These are phyloP conservation scores for Ditylenchus weischeri DNA, from an alignment of 2,888 invertebrate genomes.

Conservation along the genomic window DNA sequence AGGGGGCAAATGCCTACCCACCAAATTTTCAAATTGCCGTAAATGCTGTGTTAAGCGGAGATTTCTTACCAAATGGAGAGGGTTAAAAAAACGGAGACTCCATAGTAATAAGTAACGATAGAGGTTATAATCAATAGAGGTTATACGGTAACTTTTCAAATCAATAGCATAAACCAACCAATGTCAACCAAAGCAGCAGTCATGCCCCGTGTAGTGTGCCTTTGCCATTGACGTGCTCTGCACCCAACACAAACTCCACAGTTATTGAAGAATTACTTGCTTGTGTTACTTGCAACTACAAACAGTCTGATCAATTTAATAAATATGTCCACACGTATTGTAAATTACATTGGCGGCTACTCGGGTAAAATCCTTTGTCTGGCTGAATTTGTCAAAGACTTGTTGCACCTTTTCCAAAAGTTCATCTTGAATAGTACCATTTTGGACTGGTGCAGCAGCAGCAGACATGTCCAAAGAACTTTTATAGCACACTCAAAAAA, in stretches of 20 bases:
- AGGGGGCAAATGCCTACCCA: too few species aligned
- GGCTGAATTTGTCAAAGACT: slow-evolving; percentile 22
- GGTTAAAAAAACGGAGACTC: too few species aligned
- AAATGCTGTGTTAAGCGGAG: too few species aligned
- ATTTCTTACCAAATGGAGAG: too few species aligned
- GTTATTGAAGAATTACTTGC: slow-evolving; percentile 41
- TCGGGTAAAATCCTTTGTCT: slow-evolving; percentile 46
- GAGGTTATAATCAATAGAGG: too few species aligned
- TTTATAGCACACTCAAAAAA: too few species aligned
- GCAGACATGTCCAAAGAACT: background rate
- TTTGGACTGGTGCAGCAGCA: slow-evolving; percentile 2
- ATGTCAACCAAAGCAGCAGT: slow-evolving; percentile 53
- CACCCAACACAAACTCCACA: slow-evolving; percentile 45
- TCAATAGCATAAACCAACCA: too few species aligned
- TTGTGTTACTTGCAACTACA: slow-evolving; percentile 35
- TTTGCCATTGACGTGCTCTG: slow-evolving; percentile 53
- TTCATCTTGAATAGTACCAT: slow-evolving; percentile 12
- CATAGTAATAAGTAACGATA: too few species aligned
- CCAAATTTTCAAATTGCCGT: slow-evolving; percentile 8
- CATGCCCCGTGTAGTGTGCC: slow-evolving; percentile 54
- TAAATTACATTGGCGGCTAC: slow-evolving; percentile 43
- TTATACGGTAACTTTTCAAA: too few species aligned
- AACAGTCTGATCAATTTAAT: background rate
- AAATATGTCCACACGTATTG: too few species aligned
- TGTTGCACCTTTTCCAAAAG: slow-evolving; percentile 20